These are phyloP conservation scores for Herminia tarsipennalis DNA, from an alignment of 2,888 invertebrate species.

Conservation along the genomic window DNA sequence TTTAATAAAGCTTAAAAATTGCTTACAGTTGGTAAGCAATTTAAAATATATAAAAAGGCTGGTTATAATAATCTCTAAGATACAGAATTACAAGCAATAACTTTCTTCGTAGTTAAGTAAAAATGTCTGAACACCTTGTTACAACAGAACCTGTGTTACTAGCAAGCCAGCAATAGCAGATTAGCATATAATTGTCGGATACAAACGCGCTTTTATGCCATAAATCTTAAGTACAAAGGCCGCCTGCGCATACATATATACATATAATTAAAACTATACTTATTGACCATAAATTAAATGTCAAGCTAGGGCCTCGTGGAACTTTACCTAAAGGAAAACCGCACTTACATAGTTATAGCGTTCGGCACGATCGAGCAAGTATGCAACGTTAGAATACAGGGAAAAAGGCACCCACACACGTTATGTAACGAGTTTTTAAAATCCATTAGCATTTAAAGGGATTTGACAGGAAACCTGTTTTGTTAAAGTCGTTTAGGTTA, in stretches of 20 bases:
- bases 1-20: too few relatives aligned
- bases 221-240: slow-evolving; percentile 72
- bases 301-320: slow-evolving; percentile 24
- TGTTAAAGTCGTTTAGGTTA: too few relatives aligned
- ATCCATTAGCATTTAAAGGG: slow-evolving; percentile 14
- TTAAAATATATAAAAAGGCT: too few relatives aligned
- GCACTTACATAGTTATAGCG: slow-evolving; percentile 19
- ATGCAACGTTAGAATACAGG: slow-evolving; percentile 13
- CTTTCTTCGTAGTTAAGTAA: too few relatives aligned
- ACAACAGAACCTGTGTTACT: slow-evolving; percentile 23
- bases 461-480: neutral
- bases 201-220: slow-evolving; percentile 59
- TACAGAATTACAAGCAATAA: too few relatives aligned
- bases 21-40: too few relatives aligned
- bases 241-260: slow-evolving; percentile 30
- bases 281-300: slow-evolving; percentile 46
- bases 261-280: slow-evolving; percentile 31
- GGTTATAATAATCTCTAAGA: too few relatives aligned
- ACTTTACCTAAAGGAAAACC: slow-evolving; percentile 48
- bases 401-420: slow-evolving; percentile 20
- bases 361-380: slow-evolving; percentile 22
- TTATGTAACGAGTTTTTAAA: slow-evolving; percentile 17
- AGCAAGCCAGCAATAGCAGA: slow-evolving; percentile 41
- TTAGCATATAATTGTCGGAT: slow-evolving; percentile 79
- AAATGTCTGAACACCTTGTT: slow-evolving; percentile 4